phyloP scores from a whole-genome alignment of 2,113 vertebrate species.

The Cottus gobio region DNA sequence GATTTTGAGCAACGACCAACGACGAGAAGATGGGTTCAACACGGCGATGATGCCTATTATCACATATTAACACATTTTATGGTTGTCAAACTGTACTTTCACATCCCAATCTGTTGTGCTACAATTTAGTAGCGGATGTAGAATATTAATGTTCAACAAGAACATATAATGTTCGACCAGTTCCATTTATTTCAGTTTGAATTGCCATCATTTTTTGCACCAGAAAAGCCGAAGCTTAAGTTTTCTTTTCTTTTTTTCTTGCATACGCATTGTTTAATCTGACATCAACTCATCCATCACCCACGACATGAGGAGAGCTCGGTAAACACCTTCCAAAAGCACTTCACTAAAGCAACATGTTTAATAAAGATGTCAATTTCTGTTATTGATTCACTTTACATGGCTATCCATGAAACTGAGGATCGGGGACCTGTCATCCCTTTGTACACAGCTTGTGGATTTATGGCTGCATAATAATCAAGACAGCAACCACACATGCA shows the following conservation, averaged over 20 bases:
- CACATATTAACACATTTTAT: conserved; percentile 31
- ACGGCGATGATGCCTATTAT: background rate
- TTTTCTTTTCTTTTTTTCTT: background rate
- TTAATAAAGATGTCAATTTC: conserved; percentile 70
- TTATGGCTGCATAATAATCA: conserved; percentile 64
- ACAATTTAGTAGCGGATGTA: conserved; percentile 2
- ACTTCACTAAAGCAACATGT: conserved; percentile 39
- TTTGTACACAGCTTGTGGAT: conserved; percentile 46
- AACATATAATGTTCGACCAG: background rate
- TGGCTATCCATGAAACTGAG: conserved; percentile 26
- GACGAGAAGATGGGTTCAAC: background rate
- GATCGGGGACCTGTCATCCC: conserved; percentile 33
- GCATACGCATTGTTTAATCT: conserved; percentile 1
- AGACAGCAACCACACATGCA: conserved; percentile 46
- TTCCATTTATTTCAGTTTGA: background rate
- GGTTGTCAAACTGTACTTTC: conserved; percentile 31
- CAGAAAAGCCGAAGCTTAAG: background rate
- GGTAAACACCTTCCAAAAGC: conserved; percentile 41
- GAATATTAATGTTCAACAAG: background rate
- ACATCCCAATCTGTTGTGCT: conserved; percentile 31
- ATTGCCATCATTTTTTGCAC: background rate
- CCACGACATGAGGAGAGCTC: conserved; percentile 26
- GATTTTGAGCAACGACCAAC: conserved; percentile 30
- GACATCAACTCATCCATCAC: conserved; percentile 42
- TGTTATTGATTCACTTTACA: conserved; percentile 71